Conservation (phyloP, 2,113 vertebrate genomes). For the Antechinus stuartii region DNA sequence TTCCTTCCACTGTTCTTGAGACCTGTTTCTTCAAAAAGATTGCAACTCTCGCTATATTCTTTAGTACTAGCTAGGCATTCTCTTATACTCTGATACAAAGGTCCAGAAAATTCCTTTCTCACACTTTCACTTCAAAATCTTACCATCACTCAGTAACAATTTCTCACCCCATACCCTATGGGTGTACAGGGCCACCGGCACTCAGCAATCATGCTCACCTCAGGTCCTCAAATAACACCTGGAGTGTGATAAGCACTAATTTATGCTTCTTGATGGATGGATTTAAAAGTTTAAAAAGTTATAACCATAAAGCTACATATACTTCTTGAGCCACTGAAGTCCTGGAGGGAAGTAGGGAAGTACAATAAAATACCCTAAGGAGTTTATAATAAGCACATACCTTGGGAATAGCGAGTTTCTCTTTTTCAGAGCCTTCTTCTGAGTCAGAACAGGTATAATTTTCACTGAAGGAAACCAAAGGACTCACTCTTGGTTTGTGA, state of each 20-base stretch:
- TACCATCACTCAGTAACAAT: neutral
- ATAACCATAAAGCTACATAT: neutral
- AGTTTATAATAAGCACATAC: conserved; percentile 75
- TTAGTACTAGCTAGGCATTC: neutral
- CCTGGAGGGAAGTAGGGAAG: neutral
- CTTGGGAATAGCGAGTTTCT: conserved; percentile 95
- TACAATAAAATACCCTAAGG: neutral
- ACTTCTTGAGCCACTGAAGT: neutral
- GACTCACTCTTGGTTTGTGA: conserved; percentile 90
- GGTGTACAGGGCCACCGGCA: neutral
- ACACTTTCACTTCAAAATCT: neutral
- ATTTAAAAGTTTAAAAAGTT: neutral
- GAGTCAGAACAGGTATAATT: conserved; percentile 94
- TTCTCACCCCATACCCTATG: neutral
- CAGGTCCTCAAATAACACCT: neutral
- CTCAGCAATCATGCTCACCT: neutral
- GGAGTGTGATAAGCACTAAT: neutral
- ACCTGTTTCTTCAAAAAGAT: neutral
- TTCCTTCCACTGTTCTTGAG: neutral
- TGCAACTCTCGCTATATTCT: neutral
- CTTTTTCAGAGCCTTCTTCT: conserved; percentile 93
- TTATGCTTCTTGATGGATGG: neutral
- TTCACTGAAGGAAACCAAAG: conserved; percentile 90
- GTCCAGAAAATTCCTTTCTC: neutral
- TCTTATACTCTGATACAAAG: neutral